Evolutionary conservation across 2,113 vertebrate species (phyloP).

Genomic region (Psilopsiagon aurifrons): DNA sequence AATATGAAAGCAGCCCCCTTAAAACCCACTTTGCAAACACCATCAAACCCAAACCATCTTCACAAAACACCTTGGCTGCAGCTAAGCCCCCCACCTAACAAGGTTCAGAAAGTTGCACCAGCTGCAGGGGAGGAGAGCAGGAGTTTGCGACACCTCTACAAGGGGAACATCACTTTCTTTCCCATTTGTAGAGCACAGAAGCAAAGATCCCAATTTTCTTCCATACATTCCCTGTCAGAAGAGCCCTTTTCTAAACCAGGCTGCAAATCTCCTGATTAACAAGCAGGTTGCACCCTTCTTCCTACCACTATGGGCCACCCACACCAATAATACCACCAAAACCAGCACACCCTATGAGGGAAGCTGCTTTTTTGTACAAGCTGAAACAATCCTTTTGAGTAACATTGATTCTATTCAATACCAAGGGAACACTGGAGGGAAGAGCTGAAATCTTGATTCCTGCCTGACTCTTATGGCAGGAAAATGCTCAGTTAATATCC

Average conservation of each 20-base stretch:
- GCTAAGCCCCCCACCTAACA: background rate
- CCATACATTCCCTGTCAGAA: background rate
- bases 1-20: background rate
- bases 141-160: too few species aligned
- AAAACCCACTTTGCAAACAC: background rate
- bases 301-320: background rate
- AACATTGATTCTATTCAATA: background rate
- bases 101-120: background rate
- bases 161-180: background rate
- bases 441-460: background rate
- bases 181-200: background rate
- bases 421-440: background rate
- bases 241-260: background rate
- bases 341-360: background rate
- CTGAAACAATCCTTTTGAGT: background rate
- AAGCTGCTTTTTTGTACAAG: background rate
- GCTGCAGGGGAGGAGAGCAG: background rate
- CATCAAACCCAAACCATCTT: background rate
- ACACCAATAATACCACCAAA: background rate
- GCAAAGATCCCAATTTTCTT: background rate
- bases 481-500: background rate
- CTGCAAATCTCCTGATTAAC: background rate
- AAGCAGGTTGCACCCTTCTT: background rate
- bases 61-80: background rate
- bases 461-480: background rate